Conservation (phyloP, 2,888 invertebrate species). For the Corbicula japonica region DNA sequence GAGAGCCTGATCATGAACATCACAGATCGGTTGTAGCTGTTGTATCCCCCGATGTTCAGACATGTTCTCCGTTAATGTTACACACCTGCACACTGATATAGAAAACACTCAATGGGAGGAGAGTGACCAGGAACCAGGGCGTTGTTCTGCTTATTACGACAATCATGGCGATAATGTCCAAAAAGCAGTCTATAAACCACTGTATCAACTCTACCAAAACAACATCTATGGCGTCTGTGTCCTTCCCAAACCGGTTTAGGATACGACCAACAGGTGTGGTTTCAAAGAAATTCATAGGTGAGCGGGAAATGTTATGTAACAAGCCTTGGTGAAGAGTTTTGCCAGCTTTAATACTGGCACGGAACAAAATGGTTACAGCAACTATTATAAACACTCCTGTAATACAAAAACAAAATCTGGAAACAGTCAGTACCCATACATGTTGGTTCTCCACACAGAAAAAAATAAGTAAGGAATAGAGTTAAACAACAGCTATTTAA, state of each 20-base stretch:
- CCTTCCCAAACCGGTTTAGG: slow-evolving; percentile 82
- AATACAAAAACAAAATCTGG: too few species aligned
- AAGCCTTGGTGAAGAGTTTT: slow-evolving; percentile 45
- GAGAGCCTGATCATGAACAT: too few species aligned
- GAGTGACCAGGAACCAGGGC: slow-evolving; percentile 77
- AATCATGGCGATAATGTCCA: slow-evolving; percentile 72
- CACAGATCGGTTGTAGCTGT: too few species aligned
- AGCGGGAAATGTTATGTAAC: slow-evolving; percentile 62
- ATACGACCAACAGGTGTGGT: slow-evolving; percentile 81
- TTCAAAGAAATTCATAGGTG: slow-evolving; percentile 82
- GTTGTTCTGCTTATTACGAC: slow-evolving; percentile 81
- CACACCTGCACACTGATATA: slow-evolving; percentile 84
- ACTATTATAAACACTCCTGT: slow-evolving; percentile 51
- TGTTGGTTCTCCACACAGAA: too few species aligned
- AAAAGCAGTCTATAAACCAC: slow-evolving; percentile 70
- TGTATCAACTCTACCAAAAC: slow-evolving; percentile 73
- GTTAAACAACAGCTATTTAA: too few species aligned
- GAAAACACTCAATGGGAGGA: slow-evolving; percentile 79
- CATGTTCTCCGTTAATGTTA: too few species aligned
- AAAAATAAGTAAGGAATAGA: too few species aligned
- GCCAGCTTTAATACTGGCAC: slow-evolving; percentile 50
- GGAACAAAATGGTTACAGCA: slow-evolving; percentile 38
- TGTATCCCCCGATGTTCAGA: too few species aligned
- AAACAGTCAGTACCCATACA: too few species aligned
- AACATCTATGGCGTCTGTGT: slow-evolving; percentile 80